Percentiles rank a stretch among this genome's conserved stretches.
Evolutionary conservation across 2,888 invertebrate species (phyloP).

Genomic region (Lepidochitona cinerea): DNA sequence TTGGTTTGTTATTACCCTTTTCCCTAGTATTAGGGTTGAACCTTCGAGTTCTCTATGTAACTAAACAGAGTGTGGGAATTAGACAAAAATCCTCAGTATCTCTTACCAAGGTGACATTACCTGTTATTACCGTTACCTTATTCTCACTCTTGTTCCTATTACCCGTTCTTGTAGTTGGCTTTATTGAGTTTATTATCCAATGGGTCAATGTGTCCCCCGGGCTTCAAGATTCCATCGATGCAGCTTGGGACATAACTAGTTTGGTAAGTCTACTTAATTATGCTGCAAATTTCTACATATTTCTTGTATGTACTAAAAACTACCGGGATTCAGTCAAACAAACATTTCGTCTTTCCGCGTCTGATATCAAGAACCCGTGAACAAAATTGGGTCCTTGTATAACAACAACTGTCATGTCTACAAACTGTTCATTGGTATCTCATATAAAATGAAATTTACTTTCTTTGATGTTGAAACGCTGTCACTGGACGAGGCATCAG

Average conservation of each 20-base stretch:
- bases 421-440: too few species aligned
- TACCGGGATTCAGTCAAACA: not conserved
- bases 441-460: too few species aligned
- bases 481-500: too few species aligned
- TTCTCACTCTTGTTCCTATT: not conserved
- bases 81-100: not conserved
- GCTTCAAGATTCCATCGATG: not conserved
- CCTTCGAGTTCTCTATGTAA: not conserved
- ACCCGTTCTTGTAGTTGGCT: not conserved
- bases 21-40: not conserved
- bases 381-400: too few species aligned
- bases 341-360: not conserved
- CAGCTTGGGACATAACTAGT: not conserved
- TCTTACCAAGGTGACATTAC: not conserved
- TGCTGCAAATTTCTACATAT: not conserved
- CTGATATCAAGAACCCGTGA: too few species aligned
- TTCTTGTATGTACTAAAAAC: not conserved
- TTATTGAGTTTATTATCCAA: not conserved
- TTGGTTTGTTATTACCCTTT: not conserved
- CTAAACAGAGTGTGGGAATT: not conserved
- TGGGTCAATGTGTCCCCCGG: not conserved
- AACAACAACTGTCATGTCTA: too few species aligned
- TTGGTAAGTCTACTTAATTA: not conserved
- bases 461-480: too few species aligned
- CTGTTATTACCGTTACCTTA: not conserved